Conservation (phyloP, 64 coral and sea anemone species). For the Pocillopora verrucosa region DNA sequence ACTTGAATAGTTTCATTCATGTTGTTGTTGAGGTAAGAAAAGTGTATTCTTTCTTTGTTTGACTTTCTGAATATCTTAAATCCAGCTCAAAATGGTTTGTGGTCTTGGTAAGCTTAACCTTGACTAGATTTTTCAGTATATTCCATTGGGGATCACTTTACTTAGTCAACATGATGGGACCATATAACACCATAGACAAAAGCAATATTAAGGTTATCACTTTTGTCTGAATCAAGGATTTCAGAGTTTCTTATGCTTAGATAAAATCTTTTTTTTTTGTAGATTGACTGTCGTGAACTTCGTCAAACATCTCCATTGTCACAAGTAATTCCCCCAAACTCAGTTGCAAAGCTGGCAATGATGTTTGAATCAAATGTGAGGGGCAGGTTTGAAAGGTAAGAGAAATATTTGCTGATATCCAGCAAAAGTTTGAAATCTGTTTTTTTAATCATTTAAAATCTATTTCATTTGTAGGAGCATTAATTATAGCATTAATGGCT, state of each 20-base stretch:
- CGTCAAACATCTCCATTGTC: conserved; percentile 94
- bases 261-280: neutral
- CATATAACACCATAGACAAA: too few species aligned
- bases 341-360: conserved; percentile 81
- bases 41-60: neutral
- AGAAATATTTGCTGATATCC: neutral
- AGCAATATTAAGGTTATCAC: too few species aligned
- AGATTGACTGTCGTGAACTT: conserved; percentile 97
- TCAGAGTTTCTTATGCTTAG: too few species aligned
- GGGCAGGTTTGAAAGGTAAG: conserved; percentile 94
- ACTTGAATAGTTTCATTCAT: conserved; percentile 80
- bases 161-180: too few species aligned
- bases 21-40: conserved; percentile 80
- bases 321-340: conserved; percentile 91
- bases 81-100: neutral
- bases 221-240: neutral
- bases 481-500: conserved; percentile 85
- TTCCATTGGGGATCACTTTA: too few species aligned
- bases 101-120: too few species aligned
- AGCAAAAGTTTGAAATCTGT: neutral
- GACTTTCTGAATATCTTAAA: neutral
- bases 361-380: conserved; percentile 98
- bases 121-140: too few species aligned
- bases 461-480: conserved; percentile 70
- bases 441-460: neutral